phyloP scores from a whole-genome alignment of 2,797 vertebrate species.

The Ambastaia sidthimunki region DNA sequence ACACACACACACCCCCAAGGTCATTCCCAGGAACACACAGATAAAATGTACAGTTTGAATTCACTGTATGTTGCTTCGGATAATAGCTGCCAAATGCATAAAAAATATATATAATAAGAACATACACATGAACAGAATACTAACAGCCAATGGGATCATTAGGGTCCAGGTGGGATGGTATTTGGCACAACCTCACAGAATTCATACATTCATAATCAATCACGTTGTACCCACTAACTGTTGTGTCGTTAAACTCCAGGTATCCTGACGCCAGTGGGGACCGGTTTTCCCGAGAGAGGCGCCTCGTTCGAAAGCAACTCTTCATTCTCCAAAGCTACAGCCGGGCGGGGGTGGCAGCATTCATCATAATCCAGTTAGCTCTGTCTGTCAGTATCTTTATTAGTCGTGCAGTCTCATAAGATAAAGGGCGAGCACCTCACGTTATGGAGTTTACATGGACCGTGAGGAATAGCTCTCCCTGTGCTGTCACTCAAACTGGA shows the following conservation, averaged over 20 bases:
- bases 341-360: constrained; percentile 62
- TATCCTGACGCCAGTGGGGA: constrained; percentile 90
- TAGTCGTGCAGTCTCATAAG: constrained; percentile 71
- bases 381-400: constrained; percentile 58
- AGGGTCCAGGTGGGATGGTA: constrained; percentile 3
- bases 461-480: constrained; percentile 31
- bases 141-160: neutral
- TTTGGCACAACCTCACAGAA: constrained; percentile 17
- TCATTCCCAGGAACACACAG: too few species aligned
- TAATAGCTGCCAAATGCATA: too few species aligned
- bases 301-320: constrained; percentile 71
- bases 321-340: constrained; percentile 75
- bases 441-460: constrained; percentile 52
- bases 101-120: neutral
- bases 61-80: too few species aligned
- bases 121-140: neutral
- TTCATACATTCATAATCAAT: constrained; percentile 9
- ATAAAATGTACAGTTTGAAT: too few species aligned
- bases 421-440: constrained; percentile 44
- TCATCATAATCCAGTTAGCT: constrained; percentile 69
- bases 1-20: too few species aligned
- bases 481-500: constrained; percentile 31
- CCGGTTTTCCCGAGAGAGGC: constrained; percentile 74
- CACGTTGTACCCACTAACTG: constrained; percentile 1
- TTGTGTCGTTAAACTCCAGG: constrained; percentile 74